Evolutionary conservation across 1,140 invertebrate genomes (phyloP).

Genomic region (Pygmarrhopalites habei): DNA sequence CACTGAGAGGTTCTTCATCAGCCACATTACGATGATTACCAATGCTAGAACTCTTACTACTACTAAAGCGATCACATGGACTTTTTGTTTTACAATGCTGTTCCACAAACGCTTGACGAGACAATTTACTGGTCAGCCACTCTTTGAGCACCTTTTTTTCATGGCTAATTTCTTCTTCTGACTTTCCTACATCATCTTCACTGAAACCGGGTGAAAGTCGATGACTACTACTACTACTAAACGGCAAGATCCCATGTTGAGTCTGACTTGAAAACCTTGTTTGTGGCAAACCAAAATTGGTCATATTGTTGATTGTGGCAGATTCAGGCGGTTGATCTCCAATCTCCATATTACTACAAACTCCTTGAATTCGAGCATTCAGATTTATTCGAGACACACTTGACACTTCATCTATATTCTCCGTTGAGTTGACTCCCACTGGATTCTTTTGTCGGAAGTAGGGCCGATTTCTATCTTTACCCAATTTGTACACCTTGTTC

Average conservation of each 20-base stretch:
- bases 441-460: slow-evolving; percentile 13
- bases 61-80: neutral
- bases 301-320: neutral
- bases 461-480: slow-evolving; percentile 22
- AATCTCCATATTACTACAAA: neutral
- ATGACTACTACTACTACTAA: neutral
- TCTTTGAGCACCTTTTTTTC: slow-evolving; percentile 33
- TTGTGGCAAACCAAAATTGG: neutral
- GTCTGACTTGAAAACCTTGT: neutral
- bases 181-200: slow-evolving; percentile 14
- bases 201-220: neutral
- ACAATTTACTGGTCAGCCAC: slow-evolving; percentile 31
- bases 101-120: slow-evolving; percentile 15
- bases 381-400: neutral
- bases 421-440: neutral
- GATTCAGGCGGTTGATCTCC: neutral
- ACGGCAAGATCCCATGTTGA: neutral
- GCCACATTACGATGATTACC: neutral
- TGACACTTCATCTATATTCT: neutral
- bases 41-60: neutral
- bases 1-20: slow-evolving; percentile 17
- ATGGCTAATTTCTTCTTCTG: slow-evolving; percentile 30
- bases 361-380: neutral
- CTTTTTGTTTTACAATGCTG: neutral
- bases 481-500: slow-evolving; percentile 62